Evolutionary conservation across 2,888 invertebrate species (phyloP).

Genomic region (Diadromus collaris): DNA sequence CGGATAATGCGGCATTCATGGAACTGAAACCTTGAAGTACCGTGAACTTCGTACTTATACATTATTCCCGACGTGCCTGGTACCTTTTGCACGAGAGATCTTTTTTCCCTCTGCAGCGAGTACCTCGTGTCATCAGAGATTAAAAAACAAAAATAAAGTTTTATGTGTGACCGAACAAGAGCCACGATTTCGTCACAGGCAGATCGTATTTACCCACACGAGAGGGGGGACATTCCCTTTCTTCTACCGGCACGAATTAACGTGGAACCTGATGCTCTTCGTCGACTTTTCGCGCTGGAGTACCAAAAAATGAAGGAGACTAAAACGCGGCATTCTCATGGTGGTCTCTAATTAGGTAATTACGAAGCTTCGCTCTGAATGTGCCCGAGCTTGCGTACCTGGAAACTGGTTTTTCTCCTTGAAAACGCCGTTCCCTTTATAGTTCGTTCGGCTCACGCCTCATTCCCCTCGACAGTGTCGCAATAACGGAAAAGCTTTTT

Average conservation of each 20-base stretch:
- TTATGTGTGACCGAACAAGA: neutral
- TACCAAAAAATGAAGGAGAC: conserved; percentile 5
- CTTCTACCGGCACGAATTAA: neutral
- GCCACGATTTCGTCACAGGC: conserved; percentile 6
- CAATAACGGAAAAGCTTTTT: conserved; percentile 29
- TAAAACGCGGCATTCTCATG: conserved; percentile 1
- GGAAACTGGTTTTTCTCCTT: neutral
- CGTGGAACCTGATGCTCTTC: neutral
- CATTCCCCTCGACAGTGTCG: conserved; percentile 5
- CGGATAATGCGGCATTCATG: conserved; percentile 9
- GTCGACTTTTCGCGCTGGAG: conserved; percentile 10
- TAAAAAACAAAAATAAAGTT: neutral
- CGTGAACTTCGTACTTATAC: neutral
- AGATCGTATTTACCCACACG: conserved; percentile 1
- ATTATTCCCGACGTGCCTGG: neutral
- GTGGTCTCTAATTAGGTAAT: conserved; percentile 66
- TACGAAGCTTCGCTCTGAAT: conserved; percentile 36
- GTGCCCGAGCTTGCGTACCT: conserved; percentile 6
- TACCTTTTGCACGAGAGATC: conserved; percentile 3
- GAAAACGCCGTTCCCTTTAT: conserved; percentile 16
- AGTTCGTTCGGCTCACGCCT: conserved; percentile 1
- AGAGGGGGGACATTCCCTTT: conserved; percentile 8
- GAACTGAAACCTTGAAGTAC: conserved; percentile 1
- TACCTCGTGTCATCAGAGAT: neutral
- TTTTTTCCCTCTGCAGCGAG: neutral